These are phyloP conservation scores for Pristis pectinata DNA, from an alignment of 2,797 vertebrate species.

Conservation along the genomic window DNA sequence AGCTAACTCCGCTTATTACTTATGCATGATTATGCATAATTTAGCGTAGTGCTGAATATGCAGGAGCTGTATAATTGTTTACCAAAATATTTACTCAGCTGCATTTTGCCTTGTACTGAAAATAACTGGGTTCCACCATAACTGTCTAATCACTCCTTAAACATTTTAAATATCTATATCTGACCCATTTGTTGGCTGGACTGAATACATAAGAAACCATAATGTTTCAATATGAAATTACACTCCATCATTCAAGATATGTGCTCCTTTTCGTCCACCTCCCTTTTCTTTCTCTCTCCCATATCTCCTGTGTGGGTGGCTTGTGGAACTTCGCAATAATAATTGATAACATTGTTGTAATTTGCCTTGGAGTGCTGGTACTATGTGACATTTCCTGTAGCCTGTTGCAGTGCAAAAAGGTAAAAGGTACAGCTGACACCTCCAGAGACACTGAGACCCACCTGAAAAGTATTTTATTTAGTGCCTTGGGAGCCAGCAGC, in stretches of 20 bases:
- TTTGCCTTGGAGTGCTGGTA: neutral
- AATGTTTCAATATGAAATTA: neutral
- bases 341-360: neutral
- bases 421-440: neutral
- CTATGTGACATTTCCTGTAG: neutral
- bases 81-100: slow-evolving; percentile 78
- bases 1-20: slow-evolving; percentile 77
- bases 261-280: neutral
- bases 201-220: neutral
- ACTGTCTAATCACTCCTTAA: slow-evolving; percentile 65
- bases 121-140: slow-evolving; percentile 68
- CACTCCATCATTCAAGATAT: neutral
- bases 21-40: slow-evolving; percentile 82
- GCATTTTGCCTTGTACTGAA: slow-evolving; percentile 66
- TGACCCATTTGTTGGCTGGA: neutral
- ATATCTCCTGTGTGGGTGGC: neutral
- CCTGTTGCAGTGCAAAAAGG: neutral
- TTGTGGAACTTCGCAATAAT: neutral
- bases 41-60: slow-evolving; percentile 77
- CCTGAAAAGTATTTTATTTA: neutral
- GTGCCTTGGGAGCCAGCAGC: neutral
- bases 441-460: neutral
- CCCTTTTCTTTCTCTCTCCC: too few relatives aligned
- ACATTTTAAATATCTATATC: slow-evolving; percentile 26
- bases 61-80: slow-evolving; percentile 75